Evolutionary conservation across 2,888 invertebrate genomes (phyloP).

Genomic region (Dynastes grantii): DNA sequence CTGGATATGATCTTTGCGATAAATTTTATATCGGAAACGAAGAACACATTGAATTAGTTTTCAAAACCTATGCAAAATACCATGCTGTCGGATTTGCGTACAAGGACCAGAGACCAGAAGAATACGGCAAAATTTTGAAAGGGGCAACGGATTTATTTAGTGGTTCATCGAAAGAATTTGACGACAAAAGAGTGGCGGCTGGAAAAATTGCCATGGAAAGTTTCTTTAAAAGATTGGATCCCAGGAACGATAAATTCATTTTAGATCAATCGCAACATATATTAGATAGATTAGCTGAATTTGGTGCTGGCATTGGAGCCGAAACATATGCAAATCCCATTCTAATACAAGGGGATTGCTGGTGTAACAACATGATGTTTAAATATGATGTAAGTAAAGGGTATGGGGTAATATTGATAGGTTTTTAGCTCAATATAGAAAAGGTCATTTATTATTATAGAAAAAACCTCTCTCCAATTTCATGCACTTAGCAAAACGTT

Average conservation of each 20-base stretch:
- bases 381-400: constrained; percentile 51
- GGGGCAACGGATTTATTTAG: constrained; percentile 2
- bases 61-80: constrained; percentile 60
- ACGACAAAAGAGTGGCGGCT: constrained; percentile 7
- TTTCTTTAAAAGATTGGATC: constrained; percentile 40
- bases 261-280: constrained; percentile 30
- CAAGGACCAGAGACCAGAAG: constrained; percentile 55
- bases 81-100: constrained; percentile 61
- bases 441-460: too few relatives aligned
- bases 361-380: constrained; percentile 58
- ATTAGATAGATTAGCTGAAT: constrained; percentile 18
- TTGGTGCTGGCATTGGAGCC: background rate
- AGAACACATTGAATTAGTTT: constrained; percentile 59
- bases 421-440: too few relatives aligned
- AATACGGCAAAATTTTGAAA: constrained; percentile 54
- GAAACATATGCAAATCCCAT: constrained; percentile 17
- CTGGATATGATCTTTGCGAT: constrained; percentile 58
- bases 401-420: too few relatives aligned
- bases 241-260: constrained; percentile 37
- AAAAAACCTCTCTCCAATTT: too few relatives aligned
- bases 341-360: constrained; percentile 48
- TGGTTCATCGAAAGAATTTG: background rate
- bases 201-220: constrained; percentile 29
- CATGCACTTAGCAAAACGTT: too few relatives aligned
- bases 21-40: constrained; percentile 58